A percentile compares a stretch with the other conserved stretches of the same genome.
phyloP scores from a whole-genome alignment of 2,888 invertebrate genomes.

The Luperina testacea region DNA sequence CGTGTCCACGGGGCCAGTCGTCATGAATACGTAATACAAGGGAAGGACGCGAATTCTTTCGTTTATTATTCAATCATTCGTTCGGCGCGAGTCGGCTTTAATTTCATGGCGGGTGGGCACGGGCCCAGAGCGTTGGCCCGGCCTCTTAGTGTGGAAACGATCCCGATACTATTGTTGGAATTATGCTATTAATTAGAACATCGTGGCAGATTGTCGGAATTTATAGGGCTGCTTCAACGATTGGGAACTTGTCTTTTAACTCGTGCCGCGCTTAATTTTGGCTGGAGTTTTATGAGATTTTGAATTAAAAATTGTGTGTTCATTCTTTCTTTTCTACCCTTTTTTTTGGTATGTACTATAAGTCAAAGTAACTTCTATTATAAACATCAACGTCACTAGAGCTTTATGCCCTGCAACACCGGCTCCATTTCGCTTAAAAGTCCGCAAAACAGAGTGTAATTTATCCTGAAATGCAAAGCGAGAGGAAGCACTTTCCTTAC shows the following conservation, averaged over 20 bases:
- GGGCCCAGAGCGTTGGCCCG: conserved; percentile 81
- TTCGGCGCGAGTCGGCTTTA: conserved; percentile 90
- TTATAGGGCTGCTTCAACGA: conserved; percentile 71
- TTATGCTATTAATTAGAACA: conserved; percentile 78
- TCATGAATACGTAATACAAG: conserved; percentile 90
- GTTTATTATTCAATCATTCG: conserved; percentile 91
- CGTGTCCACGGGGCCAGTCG: conserved; percentile 83
- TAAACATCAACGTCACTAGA: neutral
- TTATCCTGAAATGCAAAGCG: conserved; percentile 35
- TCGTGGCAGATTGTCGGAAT: conserved; percentile 75
- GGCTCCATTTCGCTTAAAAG: conserved; percentile 4
- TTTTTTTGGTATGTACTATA: neutral
- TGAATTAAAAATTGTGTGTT: conserved; percentile 43
- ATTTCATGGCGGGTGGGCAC: conserved; percentile 90
- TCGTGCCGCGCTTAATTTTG: conserved; percentile 69
- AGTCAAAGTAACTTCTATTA: neutral
- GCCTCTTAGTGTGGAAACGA: conserved; percentile 80
- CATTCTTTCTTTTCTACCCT: neutral
- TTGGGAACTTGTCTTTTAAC: conserved; percentile 68
- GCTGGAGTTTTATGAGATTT: conserved; percentile 65
- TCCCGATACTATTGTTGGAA: conserved; percentile 73
- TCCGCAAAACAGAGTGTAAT: conserved; percentile 12
- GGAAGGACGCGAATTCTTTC: conserved; percentile 90
- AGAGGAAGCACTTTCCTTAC: conserved; percentile 76
- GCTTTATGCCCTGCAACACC: neutral